Evolutionary conservation across 2,888 invertebrate genomes (phyloP).

Genomic region (Periphyllus acericola): DNA sequence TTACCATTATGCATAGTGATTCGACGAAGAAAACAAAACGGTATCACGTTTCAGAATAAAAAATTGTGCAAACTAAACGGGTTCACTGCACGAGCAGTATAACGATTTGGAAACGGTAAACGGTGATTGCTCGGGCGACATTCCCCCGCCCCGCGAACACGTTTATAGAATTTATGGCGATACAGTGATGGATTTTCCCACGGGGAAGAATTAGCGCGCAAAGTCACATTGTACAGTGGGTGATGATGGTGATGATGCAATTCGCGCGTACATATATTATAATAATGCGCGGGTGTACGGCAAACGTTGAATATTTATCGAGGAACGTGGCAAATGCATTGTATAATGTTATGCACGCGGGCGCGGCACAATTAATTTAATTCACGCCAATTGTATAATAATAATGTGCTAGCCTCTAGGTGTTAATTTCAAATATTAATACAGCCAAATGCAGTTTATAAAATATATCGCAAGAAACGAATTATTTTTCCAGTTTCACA

Average conservation of each 20-base stretch:
- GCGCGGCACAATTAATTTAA: neutral
- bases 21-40: too few species aligned
- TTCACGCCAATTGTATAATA: neutral
- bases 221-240: neutral
- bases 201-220: neutral
- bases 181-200: neutral
- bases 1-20: too few species aligned
- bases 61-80: neutral
- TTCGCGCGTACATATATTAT: neutral
- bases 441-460: neutral
- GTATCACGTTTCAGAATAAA: neutral
- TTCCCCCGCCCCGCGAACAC: neutral
- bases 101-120: neutral
- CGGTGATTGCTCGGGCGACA: neutral
- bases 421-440: neutral
- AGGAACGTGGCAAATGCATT: neutral
- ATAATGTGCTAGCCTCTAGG: neutral
- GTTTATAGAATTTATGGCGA: slow-evolving; percentile 4
- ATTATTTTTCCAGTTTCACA: neutral
- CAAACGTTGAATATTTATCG: neutral
- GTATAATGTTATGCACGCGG: neutral
- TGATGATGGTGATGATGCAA: neutral
- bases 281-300: neutral
- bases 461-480: neutral
- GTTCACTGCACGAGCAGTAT: neutral